Conservation (phyloP, 2,797 vertebrate genomes). For the Thamnophis elegans region DNA sequence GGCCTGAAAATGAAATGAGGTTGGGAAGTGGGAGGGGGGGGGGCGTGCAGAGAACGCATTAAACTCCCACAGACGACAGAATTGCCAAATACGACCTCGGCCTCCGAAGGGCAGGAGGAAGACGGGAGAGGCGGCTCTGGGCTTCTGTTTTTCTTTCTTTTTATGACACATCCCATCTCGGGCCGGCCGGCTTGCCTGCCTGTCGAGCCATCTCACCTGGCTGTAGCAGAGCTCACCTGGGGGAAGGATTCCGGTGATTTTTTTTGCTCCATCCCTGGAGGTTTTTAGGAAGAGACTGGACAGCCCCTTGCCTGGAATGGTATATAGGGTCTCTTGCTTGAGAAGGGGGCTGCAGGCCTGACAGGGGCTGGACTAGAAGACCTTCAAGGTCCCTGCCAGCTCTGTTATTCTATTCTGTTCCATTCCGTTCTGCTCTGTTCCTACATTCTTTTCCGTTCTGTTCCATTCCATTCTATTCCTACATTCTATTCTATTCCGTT, state of each 20-base stretch:
- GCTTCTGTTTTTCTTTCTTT: background rate
- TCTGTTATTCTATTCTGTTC: background rate
- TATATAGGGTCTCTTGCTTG: background rate
- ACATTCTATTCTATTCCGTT: too few species aligned
- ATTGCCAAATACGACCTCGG: background rate
- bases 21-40: too few species aligned
- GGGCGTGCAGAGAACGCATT: background rate
- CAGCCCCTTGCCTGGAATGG: too few species aligned
- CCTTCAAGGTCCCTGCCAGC: background rate
- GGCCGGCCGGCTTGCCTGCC: constrained; percentile 26
- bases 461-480: too few species aligned
- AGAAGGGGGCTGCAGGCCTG: background rate
- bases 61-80: background rate
- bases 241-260: constrained; percentile 42
- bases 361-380: background rate
- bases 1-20: background rate
- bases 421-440: background rate
- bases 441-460: too few species aligned
- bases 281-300: too few species aligned
- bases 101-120: constrained; percentile 11
- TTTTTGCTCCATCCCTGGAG: too few species aligned
- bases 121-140: constrained; percentile 20
- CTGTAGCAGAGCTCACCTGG: constrained; percentile 55
- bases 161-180: constrained; percentile 5
- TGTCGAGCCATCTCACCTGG: constrained; percentile 26